Percentiles rank a stretch among this genome's conserved stretches.
Evolutionary conservation across 2,113 vertebrate genomes (phyloP).

Genomic region (Myotis lucifugus): DNA sequence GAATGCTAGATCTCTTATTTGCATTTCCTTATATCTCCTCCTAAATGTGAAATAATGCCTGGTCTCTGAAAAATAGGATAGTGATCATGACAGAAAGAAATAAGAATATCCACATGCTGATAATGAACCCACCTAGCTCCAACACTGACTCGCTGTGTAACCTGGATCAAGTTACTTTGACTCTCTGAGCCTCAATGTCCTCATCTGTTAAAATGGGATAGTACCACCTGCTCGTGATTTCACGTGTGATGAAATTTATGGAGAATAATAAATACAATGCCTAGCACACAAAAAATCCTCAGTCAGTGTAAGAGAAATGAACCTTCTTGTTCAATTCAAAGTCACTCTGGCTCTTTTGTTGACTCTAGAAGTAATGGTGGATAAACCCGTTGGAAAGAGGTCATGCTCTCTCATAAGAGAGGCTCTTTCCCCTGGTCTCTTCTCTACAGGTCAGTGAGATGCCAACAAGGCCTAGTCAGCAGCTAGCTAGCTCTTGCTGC

Average conservation of each 20-base stretch:
- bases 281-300: background rate
- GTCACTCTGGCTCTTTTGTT: background rate
- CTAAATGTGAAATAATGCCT: constrained; percentile 29
- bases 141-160: background rate
- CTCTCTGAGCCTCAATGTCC: background rate
- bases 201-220: background rate
- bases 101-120: background rate
- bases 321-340: background rate
- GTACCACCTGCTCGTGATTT: background rate
- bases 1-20: constrained; percentile 1
- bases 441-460: background rate
- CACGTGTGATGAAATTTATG: background rate
- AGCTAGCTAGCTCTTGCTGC: background rate
- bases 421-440: background rate
- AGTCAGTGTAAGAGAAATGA: background rate
- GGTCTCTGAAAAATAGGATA: background rate
- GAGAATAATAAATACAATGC: background rate
- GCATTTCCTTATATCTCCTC: background rate
- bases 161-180: background rate
- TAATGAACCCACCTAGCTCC: background rate
- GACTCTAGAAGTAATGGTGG: background rate
- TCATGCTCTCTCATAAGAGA: background rate
- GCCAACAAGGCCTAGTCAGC: background rate
- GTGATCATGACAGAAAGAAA: background rate
- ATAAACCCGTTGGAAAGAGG: background rate